These are phyloP conservation scores for Drosophila leonis DNA, from an alignment of 2,888 invertebrate species.

Conservation along the genomic window DNA sequence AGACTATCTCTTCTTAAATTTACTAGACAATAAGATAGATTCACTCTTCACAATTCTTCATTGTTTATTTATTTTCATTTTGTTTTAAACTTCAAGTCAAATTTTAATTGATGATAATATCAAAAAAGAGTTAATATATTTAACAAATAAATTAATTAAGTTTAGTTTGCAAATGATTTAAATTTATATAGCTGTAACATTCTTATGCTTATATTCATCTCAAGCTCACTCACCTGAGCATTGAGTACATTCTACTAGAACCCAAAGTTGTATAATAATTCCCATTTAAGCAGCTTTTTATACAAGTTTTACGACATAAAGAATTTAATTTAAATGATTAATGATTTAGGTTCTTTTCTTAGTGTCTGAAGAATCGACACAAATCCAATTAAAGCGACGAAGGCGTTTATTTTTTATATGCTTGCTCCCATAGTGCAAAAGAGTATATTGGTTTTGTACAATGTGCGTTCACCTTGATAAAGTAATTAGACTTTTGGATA, in stretches of 20 bases:
- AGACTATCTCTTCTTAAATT: too few relatives aligned
- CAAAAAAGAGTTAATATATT: too few relatives aligned
- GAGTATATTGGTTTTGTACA: not conserved
- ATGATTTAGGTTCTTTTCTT: constrained; percentile 2
- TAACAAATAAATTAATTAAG: too few relatives aligned
- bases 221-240: not conserved
- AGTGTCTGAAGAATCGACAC: not conserved
- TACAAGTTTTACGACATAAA: not conserved
- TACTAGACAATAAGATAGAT: too few relatives aligned
- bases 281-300: not conserved
- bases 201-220: not conserved
- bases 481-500: too few relatives aligned
- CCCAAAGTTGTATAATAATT: not conserved
- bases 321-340: not conserved
- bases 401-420: not conserved
- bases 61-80: too few relatives aligned
- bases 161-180: not conserved
- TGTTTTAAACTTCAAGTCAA: too few relatives aligned
- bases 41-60: too few relatives aligned
- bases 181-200: not conserved
- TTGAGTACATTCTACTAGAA: not conserved
- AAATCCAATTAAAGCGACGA: constrained; percentile 5
- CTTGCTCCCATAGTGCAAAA: not conserved
- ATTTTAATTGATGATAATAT: too few relatives aligned
- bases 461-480: too few relatives aligned